Base-by-base conservation (phyloP, 2,797 vertebrate genomes). In the Kryptolebias ocellatus region DNA sequence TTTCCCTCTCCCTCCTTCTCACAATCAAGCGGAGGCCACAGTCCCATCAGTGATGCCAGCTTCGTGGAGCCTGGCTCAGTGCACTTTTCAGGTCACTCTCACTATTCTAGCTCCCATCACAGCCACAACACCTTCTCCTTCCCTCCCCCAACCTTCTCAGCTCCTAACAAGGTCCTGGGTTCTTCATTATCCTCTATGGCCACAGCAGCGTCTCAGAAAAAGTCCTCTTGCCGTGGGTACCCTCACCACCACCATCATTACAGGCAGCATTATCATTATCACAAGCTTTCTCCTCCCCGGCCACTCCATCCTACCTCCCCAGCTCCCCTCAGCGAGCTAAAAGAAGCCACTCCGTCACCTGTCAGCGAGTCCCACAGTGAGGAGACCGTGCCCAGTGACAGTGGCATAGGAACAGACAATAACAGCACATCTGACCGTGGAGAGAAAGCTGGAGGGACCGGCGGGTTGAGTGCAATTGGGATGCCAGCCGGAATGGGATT, bases 361-460 rank as follows among this genome's bases (percentile, higher is more conserved):
- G 95, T 98, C 1, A 99, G 97, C 49, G 98, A 99, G 81, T 98
- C 98, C 16, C 97, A 99, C 84, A 98, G 97, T 17, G 97, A 99
- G 9, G 98, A 99, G 92, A 98, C 98, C 0, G 94, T 98, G 42
- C 98, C 98, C 65, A 99, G 97, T 24, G 98, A 99, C 89, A 99
- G 97, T 17, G 98, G 98, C 10, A 99, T 99, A 4, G 98, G 98
- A 62, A 99, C 98, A 0, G 98, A 99, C 83, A 99, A 99, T 70
- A 99, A 99, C 91, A 99, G 98, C 85, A 99, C 97, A 2, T 99
- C 98, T 0, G 98, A 99, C 81, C 93, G 98, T 1, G 97, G 97
- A 0, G 98, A 99, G 92, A 99, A 99, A 83, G 94, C 88, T 20
- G 93, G 92, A 47, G 86, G 92, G 17, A 80, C 83, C 0, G 90